Evolutionary conservation across 2,797 vertebrate species (phyloP), one percentile per base, ranked within the genome.

Genomic region (Coranthus polyacanthus): DNA sequence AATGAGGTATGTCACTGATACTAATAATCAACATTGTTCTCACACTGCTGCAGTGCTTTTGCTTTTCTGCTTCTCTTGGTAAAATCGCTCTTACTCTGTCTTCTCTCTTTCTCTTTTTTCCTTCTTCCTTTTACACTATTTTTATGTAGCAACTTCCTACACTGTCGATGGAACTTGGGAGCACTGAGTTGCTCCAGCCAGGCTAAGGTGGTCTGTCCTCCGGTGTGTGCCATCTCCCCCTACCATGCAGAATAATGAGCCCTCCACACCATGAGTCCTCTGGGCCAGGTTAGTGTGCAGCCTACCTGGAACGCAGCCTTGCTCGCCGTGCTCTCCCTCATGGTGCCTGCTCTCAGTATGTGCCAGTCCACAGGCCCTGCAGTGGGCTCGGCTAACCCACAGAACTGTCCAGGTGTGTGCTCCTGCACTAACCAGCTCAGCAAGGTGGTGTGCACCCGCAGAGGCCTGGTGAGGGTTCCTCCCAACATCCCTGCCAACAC

Each of bases 221-320:
- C 88, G 89, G 90, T 92, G 90, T 92, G 83, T 90, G 91, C 90
- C 90, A 68, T 93, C 92, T 94, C 92, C 93, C 95, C 95, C 93
- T 92, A 94, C 93, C 93, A 96, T 97, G 96, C 94, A 95, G 94
- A 96, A 97, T 94, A 96, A 98, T 98, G 97, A 96, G 95, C 96
- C 95, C 95, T 96, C 94, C 96, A 96, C 97, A 98, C 92, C 96
- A 98, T 98, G 97, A 98, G 95, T 97, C 96, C 97, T 95, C 94
- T 96, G 96, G 94, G 96, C 96, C 96, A 96, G 96, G 97, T 96
- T 95, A 95, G 95, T 95, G 95, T 96, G 96, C 95, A 96, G 94
- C 95, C 94, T 95, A 94, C 96, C 95, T 96, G 97, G 96, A 96
- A 96, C 84, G 91, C 96, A 91, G 92, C 94, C 95, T 95, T 97